Percentiles rank a stretch among this genome's conserved stretches.
Conservation (phyloP, 2,888 invertebrate genomes). For the Celastrina argiolus region DNA sequence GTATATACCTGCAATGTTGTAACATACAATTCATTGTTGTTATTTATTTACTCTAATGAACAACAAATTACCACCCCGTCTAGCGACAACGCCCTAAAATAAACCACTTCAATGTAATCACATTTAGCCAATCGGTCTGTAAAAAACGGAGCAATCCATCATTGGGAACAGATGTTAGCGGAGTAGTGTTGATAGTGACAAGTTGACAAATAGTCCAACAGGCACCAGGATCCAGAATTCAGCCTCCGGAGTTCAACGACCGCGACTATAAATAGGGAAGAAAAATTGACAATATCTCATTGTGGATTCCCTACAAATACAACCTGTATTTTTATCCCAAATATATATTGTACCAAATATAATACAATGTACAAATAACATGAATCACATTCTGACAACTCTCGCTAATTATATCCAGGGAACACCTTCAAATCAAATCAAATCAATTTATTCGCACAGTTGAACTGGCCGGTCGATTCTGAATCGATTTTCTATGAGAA, state of each 20-base stretch:
- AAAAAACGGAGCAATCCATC: neutral
- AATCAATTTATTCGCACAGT: no score
- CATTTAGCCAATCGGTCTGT: neutral
- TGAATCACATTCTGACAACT: no score
- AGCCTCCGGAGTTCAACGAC: neutral
- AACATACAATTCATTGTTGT: no score
- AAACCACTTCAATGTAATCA: neutral
- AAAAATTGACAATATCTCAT: neutral
- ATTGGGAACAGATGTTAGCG: neutral
- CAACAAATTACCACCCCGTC: no score
- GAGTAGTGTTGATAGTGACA: neutral
- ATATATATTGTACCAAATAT: neutral
- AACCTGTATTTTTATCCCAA: neutral
- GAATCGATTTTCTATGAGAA: no score
- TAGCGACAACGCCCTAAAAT: neutral
- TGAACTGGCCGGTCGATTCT: no score
- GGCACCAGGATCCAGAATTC: neutral
- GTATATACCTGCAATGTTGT: no score
- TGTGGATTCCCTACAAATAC: neutral
- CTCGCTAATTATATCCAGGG: no score
- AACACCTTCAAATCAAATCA: no score
- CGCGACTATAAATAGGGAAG: neutral
- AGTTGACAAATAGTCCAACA: neutral
- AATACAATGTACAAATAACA: no score
- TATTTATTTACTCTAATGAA: no score